Evolutionary conservation across 2,113 vertebrate species (phyloP).

Genomic region (Helogale parvula): DNA sequence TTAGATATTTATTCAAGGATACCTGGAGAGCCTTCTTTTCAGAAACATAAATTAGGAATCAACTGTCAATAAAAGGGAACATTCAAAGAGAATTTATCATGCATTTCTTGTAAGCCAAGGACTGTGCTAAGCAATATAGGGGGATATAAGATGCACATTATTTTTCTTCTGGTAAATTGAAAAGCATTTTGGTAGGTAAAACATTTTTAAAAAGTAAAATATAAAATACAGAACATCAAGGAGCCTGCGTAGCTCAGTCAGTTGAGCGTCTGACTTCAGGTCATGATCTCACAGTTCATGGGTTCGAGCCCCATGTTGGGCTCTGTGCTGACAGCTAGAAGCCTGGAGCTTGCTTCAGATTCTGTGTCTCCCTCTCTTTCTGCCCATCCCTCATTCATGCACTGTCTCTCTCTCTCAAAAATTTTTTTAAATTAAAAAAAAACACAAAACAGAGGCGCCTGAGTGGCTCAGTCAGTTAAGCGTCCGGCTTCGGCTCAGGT

Average conservation of each 20-base stretch:
- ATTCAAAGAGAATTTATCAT: background rate
- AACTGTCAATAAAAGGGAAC: background rate
- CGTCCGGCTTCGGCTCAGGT: too few relatives aligned
- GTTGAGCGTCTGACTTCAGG: too few relatives aligned
- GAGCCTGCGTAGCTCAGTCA: too few relatives aligned
- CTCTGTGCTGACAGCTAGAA: too few relatives aligned
- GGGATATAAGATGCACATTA: background rate
- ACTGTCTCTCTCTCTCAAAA: too few relatives aligned
- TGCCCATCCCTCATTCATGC: too few relatives aligned
- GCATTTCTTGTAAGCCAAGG: background rate
- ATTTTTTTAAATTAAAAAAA: background rate
- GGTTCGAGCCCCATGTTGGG: too few relatives aligned
- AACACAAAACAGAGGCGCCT: too few relatives aligned
- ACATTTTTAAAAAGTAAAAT: background rate
- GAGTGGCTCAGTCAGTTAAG: too few relatives aligned
- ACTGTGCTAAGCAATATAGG: background rate
- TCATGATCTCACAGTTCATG: too few relatives aligned
- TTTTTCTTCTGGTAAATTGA: background rate
- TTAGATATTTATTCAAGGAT: constrained; percentile 35
- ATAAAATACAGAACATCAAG: background rate
- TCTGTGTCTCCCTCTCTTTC: too few relatives aligned
- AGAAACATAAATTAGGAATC: background rate
- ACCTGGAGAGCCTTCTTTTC: background rate
- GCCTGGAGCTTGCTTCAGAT: too few relatives aligned
- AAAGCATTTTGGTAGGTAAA: constrained; percentile 5